phyloP scores from a whole-genome alignment of 2,888 invertebrate genomes.

The Chesias legatella region DNA sequence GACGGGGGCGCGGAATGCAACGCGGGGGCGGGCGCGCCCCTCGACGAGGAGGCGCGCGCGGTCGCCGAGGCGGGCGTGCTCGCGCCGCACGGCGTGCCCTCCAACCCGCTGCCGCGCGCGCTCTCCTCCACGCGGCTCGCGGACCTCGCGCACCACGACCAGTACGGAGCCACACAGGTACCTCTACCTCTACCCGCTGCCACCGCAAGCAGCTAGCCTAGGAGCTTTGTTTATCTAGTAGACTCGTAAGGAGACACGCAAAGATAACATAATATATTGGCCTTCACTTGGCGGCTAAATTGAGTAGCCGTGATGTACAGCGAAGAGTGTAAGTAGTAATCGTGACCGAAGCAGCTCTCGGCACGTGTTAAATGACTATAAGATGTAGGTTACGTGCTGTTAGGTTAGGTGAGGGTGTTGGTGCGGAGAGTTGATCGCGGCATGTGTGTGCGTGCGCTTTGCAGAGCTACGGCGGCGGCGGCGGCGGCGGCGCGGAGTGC shows the following conservation, averaged over 20 bases:
- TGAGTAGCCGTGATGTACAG: too few relatives aligned
- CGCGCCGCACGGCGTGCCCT: conserved; percentile 97
- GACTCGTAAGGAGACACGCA: too few relatives aligned
- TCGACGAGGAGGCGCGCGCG: conserved; percentile 76
- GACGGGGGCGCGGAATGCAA: conserved; percentile 83
- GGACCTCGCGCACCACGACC: conserved; percentile 85
- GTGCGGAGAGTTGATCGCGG: too few relatives aligned
- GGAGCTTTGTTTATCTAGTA: too few relatives aligned
- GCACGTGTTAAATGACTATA: too few relatives aligned
- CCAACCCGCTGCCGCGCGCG: conserved; percentile 93
- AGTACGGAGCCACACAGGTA: conserved; percentile 87
- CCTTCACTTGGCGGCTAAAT: too few relatives aligned
- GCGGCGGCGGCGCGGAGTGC: conserved; percentile 63
- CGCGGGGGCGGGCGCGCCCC: conserved; percentile 39
- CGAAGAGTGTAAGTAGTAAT: too few relatives aligned
- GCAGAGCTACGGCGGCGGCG: conserved; percentile 66
- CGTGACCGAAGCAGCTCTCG: too few relatives aligned
- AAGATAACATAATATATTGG: too few relatives aligned
- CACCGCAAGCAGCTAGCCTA: not conserved
- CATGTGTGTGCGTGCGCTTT: too few relatives aligned
- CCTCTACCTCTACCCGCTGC: not conserved
- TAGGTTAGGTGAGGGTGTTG: too few relatives aligned
- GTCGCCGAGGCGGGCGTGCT: conserved; percentile 86
- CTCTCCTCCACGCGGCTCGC: conserved; percentile 90
- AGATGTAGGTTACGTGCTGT: too few relatives aligned